Conservation (phyloP, 37 sponge, comb jelly and placozoan species). For the Halichondria panicea region DNA sequence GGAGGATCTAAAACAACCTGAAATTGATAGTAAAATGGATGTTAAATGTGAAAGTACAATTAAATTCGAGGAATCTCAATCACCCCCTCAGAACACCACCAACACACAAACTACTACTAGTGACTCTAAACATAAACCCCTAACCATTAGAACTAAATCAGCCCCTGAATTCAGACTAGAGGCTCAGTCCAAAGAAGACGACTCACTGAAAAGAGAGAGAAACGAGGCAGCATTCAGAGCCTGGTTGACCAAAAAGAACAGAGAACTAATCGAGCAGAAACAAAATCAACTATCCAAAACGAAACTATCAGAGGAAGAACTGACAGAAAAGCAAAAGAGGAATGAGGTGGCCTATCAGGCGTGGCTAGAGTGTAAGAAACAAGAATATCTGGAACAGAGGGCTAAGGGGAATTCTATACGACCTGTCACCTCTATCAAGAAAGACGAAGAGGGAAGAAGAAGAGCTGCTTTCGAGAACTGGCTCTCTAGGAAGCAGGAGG, state of each 20-base stretch:
- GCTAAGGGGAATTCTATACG: neutral
- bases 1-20: no score
- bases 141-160: constrained; percentile 1
- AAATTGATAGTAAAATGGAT: no score
- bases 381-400: constrained; percentile 1
- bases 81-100: no score
- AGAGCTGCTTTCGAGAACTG: constrained; percentile 40
- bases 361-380: constrained; percentile 46
- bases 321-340: constrained; percentile 15
- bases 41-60: no score
- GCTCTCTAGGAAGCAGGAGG: constrained; percentile 43
- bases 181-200: constrained; percentile 4
- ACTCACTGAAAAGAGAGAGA: neutral
- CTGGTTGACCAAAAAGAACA: constrained; percentile 51
- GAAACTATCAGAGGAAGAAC: neutral
- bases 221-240: constrained; percentile 55
- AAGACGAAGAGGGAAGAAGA: neutral
- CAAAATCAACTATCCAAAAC: neutral
- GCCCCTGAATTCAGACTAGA: constrained; percentile 4
- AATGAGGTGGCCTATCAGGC: constrained; percentile 35
- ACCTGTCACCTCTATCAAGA: neutral
- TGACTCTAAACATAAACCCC: neutral
- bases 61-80: no score
- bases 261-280: constrained; percentile 9
- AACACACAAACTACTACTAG: no score